Conservation (phyloP, 2,797 vertebrate species). For the Alca torda region DNA sequence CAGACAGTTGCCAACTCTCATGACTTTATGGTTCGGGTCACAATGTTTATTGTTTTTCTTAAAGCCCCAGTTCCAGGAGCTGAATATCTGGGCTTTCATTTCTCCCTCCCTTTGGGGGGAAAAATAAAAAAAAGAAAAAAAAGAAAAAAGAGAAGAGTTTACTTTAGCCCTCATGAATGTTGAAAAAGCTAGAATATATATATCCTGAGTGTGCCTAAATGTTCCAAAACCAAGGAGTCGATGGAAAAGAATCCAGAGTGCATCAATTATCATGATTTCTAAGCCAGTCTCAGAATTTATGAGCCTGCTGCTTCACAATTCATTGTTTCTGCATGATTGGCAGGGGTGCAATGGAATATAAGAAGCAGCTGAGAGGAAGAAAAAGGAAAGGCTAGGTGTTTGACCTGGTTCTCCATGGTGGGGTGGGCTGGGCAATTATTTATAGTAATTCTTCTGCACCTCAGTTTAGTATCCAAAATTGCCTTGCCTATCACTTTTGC, state of each 20-base stretch:
- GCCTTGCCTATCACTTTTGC: background rate
- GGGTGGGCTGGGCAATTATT: background rate
- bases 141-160: background rate
- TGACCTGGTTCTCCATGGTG: background rate
- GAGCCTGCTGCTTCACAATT: background rate
- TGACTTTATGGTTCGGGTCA: background rate
- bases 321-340: constrained; percentile 1
- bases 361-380: constrained; percentile 9
- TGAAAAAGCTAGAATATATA: background rate
- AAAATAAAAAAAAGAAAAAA: no score
- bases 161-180: background rate
- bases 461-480: background rate
- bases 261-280: background rate
- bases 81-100: background rate
- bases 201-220: background rate
- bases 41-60: background rate
- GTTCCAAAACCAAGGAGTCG: background rate
- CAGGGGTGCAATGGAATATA: constrained; percentile 14
- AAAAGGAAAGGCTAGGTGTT: background rate
- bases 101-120: background rate
- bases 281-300: background rate
- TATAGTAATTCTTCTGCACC: background rate
- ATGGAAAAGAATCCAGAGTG: background rate
- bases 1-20: background rate
- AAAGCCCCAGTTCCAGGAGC: background rate